These are phyloP conservation scores for Zaprionus lineosus DNA, from an alignment of 2,888 invertebrate genomes.

Conservation along the genomic window DNA sequence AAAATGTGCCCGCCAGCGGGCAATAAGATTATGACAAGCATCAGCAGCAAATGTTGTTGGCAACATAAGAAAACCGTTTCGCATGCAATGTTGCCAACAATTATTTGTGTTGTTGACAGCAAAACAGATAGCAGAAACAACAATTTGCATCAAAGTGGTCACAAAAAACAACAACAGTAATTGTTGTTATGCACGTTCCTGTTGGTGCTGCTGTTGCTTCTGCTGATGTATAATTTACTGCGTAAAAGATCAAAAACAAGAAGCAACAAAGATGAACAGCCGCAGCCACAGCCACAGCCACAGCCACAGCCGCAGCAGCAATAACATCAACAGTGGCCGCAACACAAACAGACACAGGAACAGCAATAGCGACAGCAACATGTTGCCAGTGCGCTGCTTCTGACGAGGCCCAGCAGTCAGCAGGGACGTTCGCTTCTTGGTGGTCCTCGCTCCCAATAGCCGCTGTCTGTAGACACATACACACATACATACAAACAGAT, in stretches of 20 bases:
- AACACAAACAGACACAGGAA: constrained; percentile 5
- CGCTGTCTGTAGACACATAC: constrained; percentile 20
- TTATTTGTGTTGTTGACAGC: constrained; percentile 65
- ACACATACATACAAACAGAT: too few species aligned
- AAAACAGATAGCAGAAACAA: constrained; percentile 51
- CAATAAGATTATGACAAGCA: constrained; percentile 62
- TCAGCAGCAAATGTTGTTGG: constrained; percentile 51
- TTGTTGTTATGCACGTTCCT: constrained; percentile 12
- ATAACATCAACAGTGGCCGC: constrained; percentile 42
- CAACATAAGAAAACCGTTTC: constrained; percentile 52
- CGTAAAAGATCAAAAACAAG: constrained; percentile 55
- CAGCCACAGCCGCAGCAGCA: neutral
- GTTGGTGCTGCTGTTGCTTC: constrained; percentile 15
- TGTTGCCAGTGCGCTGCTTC: constrained; percentile 49
- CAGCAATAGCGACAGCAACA: constrained; percentile 36
- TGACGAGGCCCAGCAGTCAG: constrained; percentile 49
- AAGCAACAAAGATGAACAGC: constrained; percentile 55
- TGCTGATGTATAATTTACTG: constrained; percentile 51
- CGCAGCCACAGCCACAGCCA: constrained; percentile 13
- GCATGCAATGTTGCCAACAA: constrained; percentile 57
- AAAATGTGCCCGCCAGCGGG: constrained; percentile 42
- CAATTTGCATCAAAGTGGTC: constrained; percentile 46
- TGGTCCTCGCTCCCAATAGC: constrained; percentile 51
- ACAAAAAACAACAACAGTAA: constrained; percentile 13
- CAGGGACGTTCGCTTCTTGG: constrained; percentile 35